Conservation (phyloP, 2,888 invertebrate genomes). For the Lottia scabra region DNA sequence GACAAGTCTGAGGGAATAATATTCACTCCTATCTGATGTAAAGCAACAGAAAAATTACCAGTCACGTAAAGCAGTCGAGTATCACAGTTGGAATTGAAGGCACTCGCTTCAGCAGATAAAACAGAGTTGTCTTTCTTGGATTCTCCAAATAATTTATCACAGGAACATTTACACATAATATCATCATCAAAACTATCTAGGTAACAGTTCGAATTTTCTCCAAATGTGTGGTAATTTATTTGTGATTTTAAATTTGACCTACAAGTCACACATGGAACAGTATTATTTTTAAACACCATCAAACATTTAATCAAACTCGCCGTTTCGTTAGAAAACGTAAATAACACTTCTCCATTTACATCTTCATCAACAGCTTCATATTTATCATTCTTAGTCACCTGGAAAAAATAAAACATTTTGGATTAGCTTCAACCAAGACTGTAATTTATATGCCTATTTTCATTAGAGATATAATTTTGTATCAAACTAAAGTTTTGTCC, state of each 20-base stretch:
- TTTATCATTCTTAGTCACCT: too few relatives aligned
- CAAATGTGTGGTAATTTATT: neutral
- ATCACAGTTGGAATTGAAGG: neutral
- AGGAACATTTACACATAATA: neutral
- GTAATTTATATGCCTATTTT: too few relatives aligned
- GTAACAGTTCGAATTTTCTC: neutral
- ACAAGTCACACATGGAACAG: neutral
- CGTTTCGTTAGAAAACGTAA: slow-evolving; percentile 54
- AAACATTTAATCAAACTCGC: slow-evolving; percentile 54
- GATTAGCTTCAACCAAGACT: too few relatives aligned
- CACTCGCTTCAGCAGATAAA: neutral
- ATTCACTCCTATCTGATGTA: slow-evolving; percentile 53
- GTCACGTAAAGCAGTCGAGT: slow-evolving; percentile 49
- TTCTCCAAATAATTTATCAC: neutral
- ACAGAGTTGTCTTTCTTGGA: neutral
- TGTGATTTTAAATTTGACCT: neutral
- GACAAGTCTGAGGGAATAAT: slow-evolving; percentile 35
- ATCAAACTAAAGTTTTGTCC: too few relatives aligned
- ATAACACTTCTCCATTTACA: slow-evolving; percentile 27
- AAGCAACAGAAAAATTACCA: slow-evolving; percentile 53
- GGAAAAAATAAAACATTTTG: too few relatives aligned
- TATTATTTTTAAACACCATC: slow-evolving; percentile 39
- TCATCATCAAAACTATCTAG: neutral
- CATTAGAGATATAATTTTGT: too few relatives aligned
- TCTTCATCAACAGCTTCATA: too few relatives aligned